Evolutionary conservation across 2,113 vertebrate genomes (phyloP).

Genomic region (Brachyistius frenatus): DNA sequence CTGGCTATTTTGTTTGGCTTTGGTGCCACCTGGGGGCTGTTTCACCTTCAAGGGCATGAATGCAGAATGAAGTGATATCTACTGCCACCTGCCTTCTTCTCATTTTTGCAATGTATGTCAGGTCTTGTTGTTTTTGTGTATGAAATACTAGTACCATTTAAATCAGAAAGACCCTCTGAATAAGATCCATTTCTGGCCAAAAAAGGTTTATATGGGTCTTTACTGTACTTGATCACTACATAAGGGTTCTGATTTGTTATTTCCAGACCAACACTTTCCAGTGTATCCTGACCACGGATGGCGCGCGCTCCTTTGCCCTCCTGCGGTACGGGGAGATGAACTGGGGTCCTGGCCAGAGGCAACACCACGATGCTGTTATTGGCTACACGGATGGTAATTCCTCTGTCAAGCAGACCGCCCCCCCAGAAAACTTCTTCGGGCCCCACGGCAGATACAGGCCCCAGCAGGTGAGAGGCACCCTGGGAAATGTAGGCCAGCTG

Average conservation of each 20-base stretch:
- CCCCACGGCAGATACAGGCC: slow-evolving; percentile 83
- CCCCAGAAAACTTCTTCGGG: slow-evolving; percentile 79
- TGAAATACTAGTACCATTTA: neutral
- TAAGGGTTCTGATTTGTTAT: slow-evolving; percentile 14
- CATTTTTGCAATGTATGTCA: neutral
- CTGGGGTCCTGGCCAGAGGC: slow-evolving; percentile 85
- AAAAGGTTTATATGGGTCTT: too few relatives aligned
- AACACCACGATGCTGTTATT: slow-evolving; percentile 79
- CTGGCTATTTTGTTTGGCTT: slow-evolving; percentile 18
- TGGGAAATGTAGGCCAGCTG: slow-evolving; percentile 80
- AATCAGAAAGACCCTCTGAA: neutral
- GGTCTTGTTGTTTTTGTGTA: neutral
- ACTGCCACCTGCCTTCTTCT: slow-evolving; percentile 16
- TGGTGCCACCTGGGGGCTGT: slow-evolving; percentile 55
- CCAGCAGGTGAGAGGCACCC: slow-evolving; percentile 77
- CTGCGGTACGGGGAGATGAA: slow-evolving; percentile 83
- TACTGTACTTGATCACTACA: too few relatives aligned
- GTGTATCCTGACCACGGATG: slow-evolving; percentile 86
- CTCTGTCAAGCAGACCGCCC: slow-evolving; percentile 78
- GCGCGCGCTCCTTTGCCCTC: slow-evolving; percentile 83
- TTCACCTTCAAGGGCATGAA: neutral
- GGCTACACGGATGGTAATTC: slow-evolving; percentile 84
- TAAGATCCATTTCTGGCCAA: too few relatives aligned
- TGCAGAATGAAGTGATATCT: neutral
- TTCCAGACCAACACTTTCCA: slow-evolving; percentile 88